These are phyloP conservation scores for Watsonalla binaria DNA, from an alignment of 2,888 invertebrate species.

Conservation along the genomic window DNA sequence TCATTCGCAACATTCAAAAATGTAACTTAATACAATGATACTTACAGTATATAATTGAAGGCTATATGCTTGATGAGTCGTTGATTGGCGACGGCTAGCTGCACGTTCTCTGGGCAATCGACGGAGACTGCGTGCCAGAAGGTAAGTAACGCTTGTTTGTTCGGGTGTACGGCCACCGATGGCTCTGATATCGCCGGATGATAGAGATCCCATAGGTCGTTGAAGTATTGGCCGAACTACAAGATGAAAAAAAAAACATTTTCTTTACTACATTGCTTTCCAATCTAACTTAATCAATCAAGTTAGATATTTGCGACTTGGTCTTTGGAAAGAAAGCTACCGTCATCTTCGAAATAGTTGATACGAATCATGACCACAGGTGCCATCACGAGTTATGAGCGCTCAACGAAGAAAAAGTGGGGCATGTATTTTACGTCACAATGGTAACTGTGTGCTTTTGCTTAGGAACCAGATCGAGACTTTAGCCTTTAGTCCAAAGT, in stretches of 20 bases:
- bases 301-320: too few species aligned
- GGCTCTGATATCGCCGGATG: slow-evolving; percentile 97
- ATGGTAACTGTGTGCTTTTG: too few species aligned
- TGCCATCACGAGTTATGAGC: too few species aligned
- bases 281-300: too few species aligned
- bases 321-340: too few species aligned
- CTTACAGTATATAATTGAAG: slow-evolving; percentile 97
- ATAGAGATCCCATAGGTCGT: slow-evolving; percentile 95
- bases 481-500: too few species aligned
- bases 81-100: slow-evolving; percentile 90
- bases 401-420: too few species aligned
- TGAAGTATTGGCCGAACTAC: slow-evolving; percentile 94
- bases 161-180: slow-evolving; percentile 95
- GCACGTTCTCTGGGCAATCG: slow-evolving; percentile 95
- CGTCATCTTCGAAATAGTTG: too few species aligned
- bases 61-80: slow-evolving; percentile 96
- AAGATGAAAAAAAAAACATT: slow-evolving; percentile 20
- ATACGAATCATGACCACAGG: too few species aligned
- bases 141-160: slow-evolving; percentile 93
- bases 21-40: slow-evolving; percentile 17
- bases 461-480: too few species aligned
- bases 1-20: too few species aligned
- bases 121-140: slow-evolving; percentile 96
- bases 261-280: neutral
- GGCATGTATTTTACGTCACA: too few species aligned